Evolutionary conservation across 37 sponge, comb jelly and placozoan genomes (phyloP), one percentile per base, ranked within the genome.

Genomic region (Cliona cf. orientalis): DNA sequence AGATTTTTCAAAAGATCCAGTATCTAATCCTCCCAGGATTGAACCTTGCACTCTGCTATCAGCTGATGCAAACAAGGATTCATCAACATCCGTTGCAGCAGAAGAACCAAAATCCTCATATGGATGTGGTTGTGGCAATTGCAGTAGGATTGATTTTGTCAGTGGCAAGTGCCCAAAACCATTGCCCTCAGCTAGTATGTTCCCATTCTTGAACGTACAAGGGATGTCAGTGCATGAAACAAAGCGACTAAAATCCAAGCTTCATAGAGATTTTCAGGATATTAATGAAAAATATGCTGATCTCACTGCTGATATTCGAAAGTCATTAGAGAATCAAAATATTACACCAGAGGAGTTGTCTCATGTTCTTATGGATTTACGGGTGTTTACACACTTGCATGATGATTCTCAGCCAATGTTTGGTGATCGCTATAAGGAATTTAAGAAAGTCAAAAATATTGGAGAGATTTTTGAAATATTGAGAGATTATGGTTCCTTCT

Each of bases 401-500:
- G 6, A 7, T 67, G 11, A 6, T 9, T 37, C 32, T 21, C 5
- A 35, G 12, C 68, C 68, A 7, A 12, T 34, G 28, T 28, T 67
- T 9, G 40, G 40, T 37, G 40, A 29, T 9, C 11, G 68, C 3
- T 67, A 5, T 5, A 11, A 29, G 11, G 36, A 29, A 9, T 26
- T 67, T 17, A 67, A 36, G 40, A 41, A 17, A 26, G 6, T 41
- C 6, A 22, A 67, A 28, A 21, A 29, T 35, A 34, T 67, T 26
- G 40, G 7, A 11, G 68, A 35, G 12, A 67, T 72, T 23, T 72
- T 72, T 23, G 28, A 46, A 11, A 46, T 72, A 32, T 29, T 72
- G 23, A 1, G 22, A 31, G 73, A 72, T 35, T 72, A 72, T 35
- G 28, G 26, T 26, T 72, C 73, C 25, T 72, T 72, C 55, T 72